A percentile compares a stretch with the other conserved stretches of the same genome.
phyloP scores from a whole-genome alignment of 2,113 vertebrate species.

The Leiothrix lutea region DNA sequence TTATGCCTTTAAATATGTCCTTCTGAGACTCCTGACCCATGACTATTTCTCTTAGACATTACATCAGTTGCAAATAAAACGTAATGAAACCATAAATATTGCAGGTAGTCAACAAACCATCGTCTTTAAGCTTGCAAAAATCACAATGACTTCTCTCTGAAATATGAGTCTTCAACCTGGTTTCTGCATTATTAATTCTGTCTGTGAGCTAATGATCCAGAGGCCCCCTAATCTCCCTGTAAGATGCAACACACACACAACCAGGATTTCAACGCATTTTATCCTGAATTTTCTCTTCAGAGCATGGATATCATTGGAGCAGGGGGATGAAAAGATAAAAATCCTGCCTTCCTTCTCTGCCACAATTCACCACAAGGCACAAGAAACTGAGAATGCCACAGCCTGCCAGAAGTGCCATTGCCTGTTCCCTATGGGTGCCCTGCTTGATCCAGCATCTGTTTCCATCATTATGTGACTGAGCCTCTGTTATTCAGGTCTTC shows the following conservation, averaged over 20 bases:
- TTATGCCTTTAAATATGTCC: conserved; percentile 33
- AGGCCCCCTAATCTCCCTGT: not conserved
- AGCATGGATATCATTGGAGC: not conserved
- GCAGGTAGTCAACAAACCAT: conserved; percentile 36
- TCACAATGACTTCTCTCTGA: not conserved
- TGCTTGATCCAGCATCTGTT: not conserved
- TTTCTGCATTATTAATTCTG: not conserved
- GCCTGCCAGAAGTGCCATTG: not conserved
- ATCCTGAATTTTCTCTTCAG: not conserved
- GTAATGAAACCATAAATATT: conserved; percentile 63
- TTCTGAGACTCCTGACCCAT: conserved; percentile 22
- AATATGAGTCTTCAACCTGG: not conserved
- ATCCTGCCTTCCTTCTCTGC: not conserved
- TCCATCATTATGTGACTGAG: not conserved
- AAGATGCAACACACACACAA: not conserved
- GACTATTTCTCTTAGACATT: conserved; percentile 60
- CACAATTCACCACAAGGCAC: not conserved
- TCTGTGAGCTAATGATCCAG: not conserved
- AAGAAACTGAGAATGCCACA: not conserved
- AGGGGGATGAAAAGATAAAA: not conserved
- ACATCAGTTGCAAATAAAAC: conserved; percentile 61
- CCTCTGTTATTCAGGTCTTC: not conserved
- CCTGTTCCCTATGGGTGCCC: not conserved
- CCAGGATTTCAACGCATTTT: not conserved
- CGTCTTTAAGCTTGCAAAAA: not conserved